Base-by-base conservation (phyloP, 2,797 vertebrate genomes). In the Rhabdomys pumilio region DNA sequence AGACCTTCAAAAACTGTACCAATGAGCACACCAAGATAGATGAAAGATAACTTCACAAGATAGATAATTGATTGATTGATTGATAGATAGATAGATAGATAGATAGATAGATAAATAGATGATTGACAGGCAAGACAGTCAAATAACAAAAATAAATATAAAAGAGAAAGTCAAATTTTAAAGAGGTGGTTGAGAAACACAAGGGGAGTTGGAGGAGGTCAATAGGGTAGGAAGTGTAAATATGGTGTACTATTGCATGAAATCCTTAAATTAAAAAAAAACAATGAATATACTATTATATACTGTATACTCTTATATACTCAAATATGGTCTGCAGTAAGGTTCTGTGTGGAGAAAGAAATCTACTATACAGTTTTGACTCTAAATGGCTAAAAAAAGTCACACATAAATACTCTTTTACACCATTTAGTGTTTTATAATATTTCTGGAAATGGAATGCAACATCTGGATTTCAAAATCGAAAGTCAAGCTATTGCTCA, bases 401-500 rank as follows among this genome's bases (percentile, higher is more conserved):
- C 3, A 84, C 53, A 94, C 81, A 50, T 19, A 4, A 67, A 6
- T 90, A 19, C 50, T 41, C 22, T 65, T 10, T 59, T 81, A 38
- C 1, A 92, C 26, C 41, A 83, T 79, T 89, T 79, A 79, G 79
- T 87, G 22, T 97, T 96, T 31, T 80, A 67, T 34, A 82, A n/a
- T 81, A 53, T 67, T 53, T 89, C 87, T 93, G 12, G 67, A 80
- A 85, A 94, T 94, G 82, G 65, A 14, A 57, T 61, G 1, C 57
- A 77, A 6, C 82, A 80, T 61, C 67, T 76, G 0, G 0, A 93
- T 94, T 73, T 92, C 90, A 79, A 91, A 81, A n/a, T 73, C 95
- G 67, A 95, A 98, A 95, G 57, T 95, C 86, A 94, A 41, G 24
- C n/a, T 89, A 73, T 89, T 19, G 22, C 59, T 91, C 24, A 89